Evolutionary conservation across 1,140 invertebrate species (phyloP).

Genomic region (Plodia interpunctella): DNA sequence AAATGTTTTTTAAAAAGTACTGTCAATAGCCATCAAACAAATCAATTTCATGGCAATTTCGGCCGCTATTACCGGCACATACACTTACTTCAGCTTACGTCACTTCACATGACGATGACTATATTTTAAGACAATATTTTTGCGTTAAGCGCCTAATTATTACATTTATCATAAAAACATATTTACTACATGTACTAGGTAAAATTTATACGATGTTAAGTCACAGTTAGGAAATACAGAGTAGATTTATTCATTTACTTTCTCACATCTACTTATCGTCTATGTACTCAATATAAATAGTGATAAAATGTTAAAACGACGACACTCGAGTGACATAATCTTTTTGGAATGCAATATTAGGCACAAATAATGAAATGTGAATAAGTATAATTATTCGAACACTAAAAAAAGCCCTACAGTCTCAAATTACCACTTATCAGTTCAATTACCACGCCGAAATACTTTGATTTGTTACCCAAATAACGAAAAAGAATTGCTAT

Average conservation of each 20-base stretch:
- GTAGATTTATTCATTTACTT: background rate
- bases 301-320: constrained; percentile 6
- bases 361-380: constrained; percentile 24
- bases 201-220: too few species aligned
- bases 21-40: too few species aligned
- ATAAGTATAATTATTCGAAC: constrained; percentile 1
- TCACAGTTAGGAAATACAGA: background rate
- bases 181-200: too few species aligned
- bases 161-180: too few species aligned
- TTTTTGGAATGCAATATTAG: constrained; percentile 44
- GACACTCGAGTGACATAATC: constrained; percentile 17
- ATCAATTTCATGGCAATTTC: too few species aligned
- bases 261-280: background rate
- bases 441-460: constrained; percentile 19
- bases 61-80: too few species aligned
- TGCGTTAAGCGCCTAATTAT: too few species aligned
- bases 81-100: too few species aligned
- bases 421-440: constrained; percentile 13
- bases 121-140: too few species aligned
- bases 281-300: constrained; percentile 1
- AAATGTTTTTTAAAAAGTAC: too few species aligned
- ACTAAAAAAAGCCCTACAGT: constrained; percentile 13
- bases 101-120: too few species aligned
- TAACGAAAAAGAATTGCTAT: too few species aligned
- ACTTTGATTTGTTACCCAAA: background rate